Evolutionary conservation across 2,888 invertebrate species (phyloP).

Genomic region (Teinopalpus imperialis): DNA sequence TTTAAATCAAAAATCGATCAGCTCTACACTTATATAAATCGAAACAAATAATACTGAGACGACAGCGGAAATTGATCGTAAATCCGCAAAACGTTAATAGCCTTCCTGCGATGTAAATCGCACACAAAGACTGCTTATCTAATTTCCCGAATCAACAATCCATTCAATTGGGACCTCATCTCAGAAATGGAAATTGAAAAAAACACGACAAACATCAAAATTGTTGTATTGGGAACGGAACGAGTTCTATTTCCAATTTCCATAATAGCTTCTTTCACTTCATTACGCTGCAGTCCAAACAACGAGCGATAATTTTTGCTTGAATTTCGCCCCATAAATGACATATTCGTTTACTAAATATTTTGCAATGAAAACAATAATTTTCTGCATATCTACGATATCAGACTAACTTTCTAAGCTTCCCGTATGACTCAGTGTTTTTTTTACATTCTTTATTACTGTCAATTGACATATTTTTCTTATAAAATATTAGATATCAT

Average conservation of each 20-base stretch:
- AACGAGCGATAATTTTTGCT: constrained; percentile 14
- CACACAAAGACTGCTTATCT: constrained; percentile 38
- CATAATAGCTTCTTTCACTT: constrained; percentile 65
- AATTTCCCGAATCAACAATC: constrained; percentile 42
- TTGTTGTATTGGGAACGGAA: constrained; percentile 50
- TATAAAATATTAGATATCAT: too few species aligned
- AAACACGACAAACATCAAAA: constrained; percentile 55
- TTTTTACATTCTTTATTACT: too few species aligned
- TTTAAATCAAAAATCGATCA: too few species aligned
- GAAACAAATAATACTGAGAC: constrained; percentile 2
- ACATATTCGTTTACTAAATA: too few species aligned
- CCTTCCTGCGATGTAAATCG: constrained; percentile 27
- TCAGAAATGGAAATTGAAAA: constrained; percentile 42
- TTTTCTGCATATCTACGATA: too few species aligned
- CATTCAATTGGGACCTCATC: constrained; percentile 34
- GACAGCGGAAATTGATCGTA: constrained; percentile 1
- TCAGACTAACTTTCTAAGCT: too few species aligned
- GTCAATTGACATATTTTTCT: too few species aligned
- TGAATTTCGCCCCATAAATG: too few species aligned
- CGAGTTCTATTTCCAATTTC: constrained; percentile 58
- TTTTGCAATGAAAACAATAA: too few species aligned
- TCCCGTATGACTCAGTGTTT: too few species aligned
- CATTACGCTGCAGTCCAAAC: constrained; percentile 45
- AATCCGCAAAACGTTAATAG: constrained; percentile 25
- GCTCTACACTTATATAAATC: constrained; percentile 5